Evolutionary conservation across 1,140 invertebrate genomes (phyloP).

Genomic region (Megathymus violae): DNA sequence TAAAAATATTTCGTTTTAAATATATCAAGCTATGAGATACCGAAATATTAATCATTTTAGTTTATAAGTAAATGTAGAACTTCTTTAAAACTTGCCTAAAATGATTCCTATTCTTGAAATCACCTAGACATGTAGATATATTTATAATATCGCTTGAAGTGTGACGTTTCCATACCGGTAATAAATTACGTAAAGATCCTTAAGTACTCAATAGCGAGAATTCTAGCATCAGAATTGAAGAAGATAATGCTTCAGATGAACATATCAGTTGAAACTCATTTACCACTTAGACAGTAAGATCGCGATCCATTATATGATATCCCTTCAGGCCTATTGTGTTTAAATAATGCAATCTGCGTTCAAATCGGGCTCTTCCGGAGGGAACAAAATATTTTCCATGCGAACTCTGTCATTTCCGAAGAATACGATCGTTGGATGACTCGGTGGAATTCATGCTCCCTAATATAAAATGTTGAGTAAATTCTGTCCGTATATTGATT

Average conservation of each 20-base stretch:
- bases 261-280: constrained; percentile 19
- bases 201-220: not conserved
- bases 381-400: constrained; percentile 54
- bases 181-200: too few relatives aligned
- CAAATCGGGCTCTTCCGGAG: constrained; percentile 35
- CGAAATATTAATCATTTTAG: too few relatives aligned
- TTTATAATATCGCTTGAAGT: too few relatives aligned
- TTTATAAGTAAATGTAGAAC: too few relatives aligned
- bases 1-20: too few relatives aligned
- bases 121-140: too few relatives aligned
- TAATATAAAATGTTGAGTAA: constrained; percentile 9
- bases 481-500: not conserved
- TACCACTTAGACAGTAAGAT: constrained; percentile 28
- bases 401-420: constrained; percentile 50
- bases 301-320: constrained; percentile 32
- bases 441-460: constrained; percentile 34
- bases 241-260: not conserved
- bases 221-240: not conserved
- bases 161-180: too few relatives aligned
- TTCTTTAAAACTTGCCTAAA: too few relatives aligned
- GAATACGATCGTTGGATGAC: constrained; percentile 49
- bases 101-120: too few relatives aligned
- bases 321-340: constrained; percentile 31
- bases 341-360: constrained; percentile 31
- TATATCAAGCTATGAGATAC: too few relatives aligned